Evolutionary conservation across 2,888 invertebrate genomes (phyloP).

Genomic region (Oligia strigilis): DNA sequence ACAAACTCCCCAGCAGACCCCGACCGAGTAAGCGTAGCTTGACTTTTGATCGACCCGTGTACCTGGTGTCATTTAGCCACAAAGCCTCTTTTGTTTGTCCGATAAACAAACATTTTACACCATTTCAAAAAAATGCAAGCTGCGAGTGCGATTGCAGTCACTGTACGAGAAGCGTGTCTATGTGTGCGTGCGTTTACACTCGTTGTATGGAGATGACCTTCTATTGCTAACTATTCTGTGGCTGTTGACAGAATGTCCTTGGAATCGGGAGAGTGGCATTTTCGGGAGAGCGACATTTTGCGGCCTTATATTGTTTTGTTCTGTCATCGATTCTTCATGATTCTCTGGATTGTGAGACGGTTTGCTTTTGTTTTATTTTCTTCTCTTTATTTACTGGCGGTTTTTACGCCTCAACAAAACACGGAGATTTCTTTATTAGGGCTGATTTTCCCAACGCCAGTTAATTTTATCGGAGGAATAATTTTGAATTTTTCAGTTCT

Average conservation of each 20-base stretch:
- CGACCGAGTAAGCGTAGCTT: background rate
- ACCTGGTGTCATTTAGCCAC: background rate
- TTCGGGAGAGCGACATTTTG: slow-evolving; percentile 30
- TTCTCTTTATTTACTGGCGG: slow-evolving; percentile 1
- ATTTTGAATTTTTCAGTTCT: no score
- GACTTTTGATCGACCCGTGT: background rate
- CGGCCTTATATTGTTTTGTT: slow-evolving; percentile 34
- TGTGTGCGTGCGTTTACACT: no score
- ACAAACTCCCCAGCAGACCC: background rate
- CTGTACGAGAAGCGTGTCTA: background rate
- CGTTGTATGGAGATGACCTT: background rate
- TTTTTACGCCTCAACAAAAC: background rate
- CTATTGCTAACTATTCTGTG: background rate
- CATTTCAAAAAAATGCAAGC: background rate
- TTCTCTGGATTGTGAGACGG: background rate
- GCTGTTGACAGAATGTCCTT: background rate
- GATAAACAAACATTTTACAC: background rate
- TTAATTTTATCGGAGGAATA: no score
- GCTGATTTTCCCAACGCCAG: no score
- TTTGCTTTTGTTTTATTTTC: slow-evolving; percentile 14
- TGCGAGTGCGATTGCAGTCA: background rate
- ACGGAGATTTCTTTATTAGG: background rate
- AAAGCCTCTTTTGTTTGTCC: background rate
- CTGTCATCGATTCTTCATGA: slow-evolving; percentile 44
- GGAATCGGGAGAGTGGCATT: slow-evolving; percentile 25